phyloP scores from a whole-genome alignment of 2,888 invertebrate species.

The Polyommatus iphigenia region DNA sequence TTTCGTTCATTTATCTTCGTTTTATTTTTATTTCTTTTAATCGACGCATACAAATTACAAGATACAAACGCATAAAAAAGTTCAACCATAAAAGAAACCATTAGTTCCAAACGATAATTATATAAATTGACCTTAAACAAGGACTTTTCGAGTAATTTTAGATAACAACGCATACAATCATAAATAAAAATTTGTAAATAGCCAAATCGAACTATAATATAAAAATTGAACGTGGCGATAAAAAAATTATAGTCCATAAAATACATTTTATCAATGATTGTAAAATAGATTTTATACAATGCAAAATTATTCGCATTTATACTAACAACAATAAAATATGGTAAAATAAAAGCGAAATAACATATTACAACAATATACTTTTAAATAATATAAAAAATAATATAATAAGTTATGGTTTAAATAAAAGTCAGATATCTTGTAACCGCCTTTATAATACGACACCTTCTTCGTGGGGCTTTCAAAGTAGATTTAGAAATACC shows the following conservation, averaged over 20 bases:
- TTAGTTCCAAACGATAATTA: constrained; percentile 29
- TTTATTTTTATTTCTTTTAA: constrained; percentile 14
- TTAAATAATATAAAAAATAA: not conserved
- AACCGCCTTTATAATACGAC: constrained; percentile 42
- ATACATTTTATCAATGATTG: not conserved
- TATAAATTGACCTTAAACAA: constrained; percentile 11
- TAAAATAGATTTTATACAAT: not conserved
- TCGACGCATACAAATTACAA: constrained; percentile 5
- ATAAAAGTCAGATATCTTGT: not conserved
- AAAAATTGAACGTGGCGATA: not conserved
- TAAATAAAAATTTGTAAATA: not conserved
- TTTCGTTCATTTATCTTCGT: not conserved
- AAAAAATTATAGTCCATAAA: not conserved
- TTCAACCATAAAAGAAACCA: constrained; percentile 24
- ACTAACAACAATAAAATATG: not conserved
- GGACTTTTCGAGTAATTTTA: constrained; percentile 13
- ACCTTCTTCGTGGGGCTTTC: constrained; percentile 53
- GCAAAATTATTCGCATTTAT: not conserved
- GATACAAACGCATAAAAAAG: constrained; percentile 3
- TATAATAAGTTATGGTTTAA: not conserved
- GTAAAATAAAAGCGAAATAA: not conserved
- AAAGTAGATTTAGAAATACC: constrained; percentile 64
- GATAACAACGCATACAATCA: not conserved
- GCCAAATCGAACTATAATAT: too few species aligned
- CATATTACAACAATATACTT: too few species aligned